Percentiles rank a stretch among this genome's conserved stretches.
These are phyloP conservation scores for Monomorium pharaonis DNA, from an alignment of 1,140 invertebrate species.

Conservation along the genomic window DNA sequence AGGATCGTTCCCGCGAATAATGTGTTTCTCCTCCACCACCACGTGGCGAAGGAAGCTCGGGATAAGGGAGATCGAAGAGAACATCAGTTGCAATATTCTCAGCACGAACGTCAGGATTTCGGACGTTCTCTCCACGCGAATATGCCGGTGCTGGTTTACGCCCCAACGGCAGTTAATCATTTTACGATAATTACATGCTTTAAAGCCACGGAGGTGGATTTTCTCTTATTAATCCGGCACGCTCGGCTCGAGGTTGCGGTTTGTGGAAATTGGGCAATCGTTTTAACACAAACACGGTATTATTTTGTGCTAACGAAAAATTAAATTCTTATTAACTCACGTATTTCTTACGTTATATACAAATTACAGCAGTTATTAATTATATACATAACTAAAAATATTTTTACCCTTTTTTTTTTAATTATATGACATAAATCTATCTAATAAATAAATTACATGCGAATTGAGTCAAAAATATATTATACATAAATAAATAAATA, in stretches of 20 bases:
- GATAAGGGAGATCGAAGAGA: conserved; percentile 37
- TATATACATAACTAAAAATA: neutral
- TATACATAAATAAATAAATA: too few relatives aligned
- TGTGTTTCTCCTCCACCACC: conserved; percentile 59
- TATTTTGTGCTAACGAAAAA: neutral
- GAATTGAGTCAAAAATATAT: too few relatives aligned
- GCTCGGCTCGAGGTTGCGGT: neutral
- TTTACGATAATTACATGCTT: conserved; percentile 46
- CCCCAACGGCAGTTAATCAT: conserved; percentile 42
- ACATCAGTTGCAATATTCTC: conserved; percentile 63
- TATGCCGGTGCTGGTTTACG: conserved; percentile 39
- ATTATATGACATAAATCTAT: neutral
- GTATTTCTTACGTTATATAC: neutral
- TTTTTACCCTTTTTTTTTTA: neutral
- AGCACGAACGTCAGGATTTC: conserved; percentile 62
- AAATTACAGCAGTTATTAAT: neutral
- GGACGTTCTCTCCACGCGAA: conserved; percentile 36
- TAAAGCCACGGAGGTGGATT: conserved; percentile 19
- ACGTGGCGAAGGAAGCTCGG: conserved; percentile 50
- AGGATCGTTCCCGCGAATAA: conserved; percentile 74
- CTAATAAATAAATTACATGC: too few relatives aligned
- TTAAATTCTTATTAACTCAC: neutral
- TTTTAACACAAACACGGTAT: neutral
- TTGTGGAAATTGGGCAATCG: neutral
- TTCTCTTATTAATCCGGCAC: conserved; percentile 19